These are phyloP conservation scores for Muscicapa striata DNA, from an alignment of 2,797 vertebrate genomes.

Conservation along the genomic window DNA sequence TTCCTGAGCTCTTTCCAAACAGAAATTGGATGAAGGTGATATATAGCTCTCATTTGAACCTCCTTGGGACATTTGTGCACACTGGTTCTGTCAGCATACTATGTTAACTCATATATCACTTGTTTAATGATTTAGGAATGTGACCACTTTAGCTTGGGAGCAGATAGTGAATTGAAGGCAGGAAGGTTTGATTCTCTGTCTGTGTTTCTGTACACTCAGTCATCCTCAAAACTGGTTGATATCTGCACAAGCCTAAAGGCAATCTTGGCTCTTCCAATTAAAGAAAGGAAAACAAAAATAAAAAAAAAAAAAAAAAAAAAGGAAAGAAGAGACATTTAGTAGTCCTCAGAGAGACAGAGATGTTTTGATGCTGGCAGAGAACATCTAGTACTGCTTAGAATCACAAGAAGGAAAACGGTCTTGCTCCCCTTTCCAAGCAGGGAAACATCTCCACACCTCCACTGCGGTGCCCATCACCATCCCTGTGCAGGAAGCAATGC, in stretches of 20 bases:
- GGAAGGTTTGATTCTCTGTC: background rate
- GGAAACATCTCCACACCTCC: background rate
- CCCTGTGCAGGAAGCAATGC: background rate
- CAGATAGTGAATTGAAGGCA: background rate
- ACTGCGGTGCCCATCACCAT: background rate
- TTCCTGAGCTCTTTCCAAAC: background rate
- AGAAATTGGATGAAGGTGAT: background rate
- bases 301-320: background rate
- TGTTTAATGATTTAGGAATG: background rate
- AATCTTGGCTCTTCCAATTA: background rate
- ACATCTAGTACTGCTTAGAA: background rate
- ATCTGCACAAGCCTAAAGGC: background rate
- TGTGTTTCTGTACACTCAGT: background rate
- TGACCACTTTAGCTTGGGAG: background rate
- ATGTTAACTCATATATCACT: background rate
- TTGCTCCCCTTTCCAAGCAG: background rate
- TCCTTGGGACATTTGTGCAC: background rate
- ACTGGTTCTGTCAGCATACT: background rate
- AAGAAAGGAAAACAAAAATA: too few relatives aligned
- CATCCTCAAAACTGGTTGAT: background rate
- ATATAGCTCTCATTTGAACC: background rate
- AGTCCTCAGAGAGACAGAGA: background rate
- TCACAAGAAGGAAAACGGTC: background rate
- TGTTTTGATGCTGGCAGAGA: background rate
- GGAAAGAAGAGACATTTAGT: background rate